These are phyloP conservation scores for Leptopilina syphax DNA, from an alignment of 2,888 invertebrate species.

Conservation along the genomic window DNA sequence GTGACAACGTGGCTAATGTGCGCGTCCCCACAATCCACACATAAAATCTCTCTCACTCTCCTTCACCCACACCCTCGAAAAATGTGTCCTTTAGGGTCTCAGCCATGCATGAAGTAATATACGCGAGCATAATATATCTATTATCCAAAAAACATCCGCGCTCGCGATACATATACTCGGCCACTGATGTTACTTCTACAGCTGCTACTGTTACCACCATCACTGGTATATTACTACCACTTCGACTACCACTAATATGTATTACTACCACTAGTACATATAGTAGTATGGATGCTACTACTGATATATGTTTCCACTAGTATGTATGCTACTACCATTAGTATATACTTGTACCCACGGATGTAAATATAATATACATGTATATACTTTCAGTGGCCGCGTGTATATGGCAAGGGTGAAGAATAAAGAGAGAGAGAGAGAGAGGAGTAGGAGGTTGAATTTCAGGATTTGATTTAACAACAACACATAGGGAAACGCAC, in stretches of 20 bases:
- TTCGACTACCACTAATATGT: too few species aligned
- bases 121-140: constrained; percentile 38
- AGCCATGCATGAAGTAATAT: constrained; percentile 40
- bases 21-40: constrained; percentile 24
- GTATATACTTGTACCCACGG: too few species aligned
- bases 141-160: constrained; percentile 41
- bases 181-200: too few species aligned
- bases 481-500: constrained; percentile 36
- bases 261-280: too few species aligned
- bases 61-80: constrained; percentile 18
- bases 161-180: not conserved
- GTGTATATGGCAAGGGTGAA: constrained; percentile 17
- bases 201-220: too few species aligned
- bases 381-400: constrained; percentile 13
- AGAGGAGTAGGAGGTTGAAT: not conserved
- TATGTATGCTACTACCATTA: too few species aligned
- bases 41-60: not conserved
- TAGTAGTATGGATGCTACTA: too few species aligned
- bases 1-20: constrained; percentile 38
- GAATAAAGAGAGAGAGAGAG: not conserved
- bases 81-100: constrained; percentile 32
- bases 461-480: constrained; percentile 37
- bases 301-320: too few species aligned
- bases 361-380: too few species aligned
- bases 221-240: too few species aligned